phyloP scores from a whole-genome alignment of 2,113 vertebrate species.

The Gymnorhina tibicen region DNA sequence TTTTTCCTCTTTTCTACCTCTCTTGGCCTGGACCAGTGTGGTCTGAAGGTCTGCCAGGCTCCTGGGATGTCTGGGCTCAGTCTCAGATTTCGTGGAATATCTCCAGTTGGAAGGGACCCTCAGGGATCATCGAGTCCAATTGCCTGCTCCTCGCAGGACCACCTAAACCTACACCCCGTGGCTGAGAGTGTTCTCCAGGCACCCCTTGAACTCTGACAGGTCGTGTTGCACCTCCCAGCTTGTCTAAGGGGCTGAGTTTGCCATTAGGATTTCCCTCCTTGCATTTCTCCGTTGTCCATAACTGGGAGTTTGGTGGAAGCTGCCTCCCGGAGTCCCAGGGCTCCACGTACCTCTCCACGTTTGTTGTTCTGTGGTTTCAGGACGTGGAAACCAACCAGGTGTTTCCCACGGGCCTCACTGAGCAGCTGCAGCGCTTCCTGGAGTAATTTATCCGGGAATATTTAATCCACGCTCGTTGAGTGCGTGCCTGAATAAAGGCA shows the following conservation, averaged over 20 bases:
- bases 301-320: fast-evolving
- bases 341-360: fast-evolving
- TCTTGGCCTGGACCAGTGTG: neutral
- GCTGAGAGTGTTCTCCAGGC: neutral
- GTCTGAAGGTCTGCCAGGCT: neutral
- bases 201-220: neutral
- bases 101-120: neutral
- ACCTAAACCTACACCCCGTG: neutral
- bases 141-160: neutral
- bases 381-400: neutral
- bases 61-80: neutral
- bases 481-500: neutral
- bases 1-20: neutral
- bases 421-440: slow-evolving; percentile 15
- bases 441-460: neutral
- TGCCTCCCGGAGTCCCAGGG: neutral
- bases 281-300: fast-evolving
- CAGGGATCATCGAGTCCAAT: fast-evolving
- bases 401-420: neutral
- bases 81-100: neutral
- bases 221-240: fast-evolving
- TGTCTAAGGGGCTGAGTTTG: neutral
- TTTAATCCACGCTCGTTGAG: neutral
- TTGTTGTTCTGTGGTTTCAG: neutral
- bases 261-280: neutral